Base-by-base conservation (phyloP, 2,888 invertebrate genomes). In the Lymantria monacha region DNA sequence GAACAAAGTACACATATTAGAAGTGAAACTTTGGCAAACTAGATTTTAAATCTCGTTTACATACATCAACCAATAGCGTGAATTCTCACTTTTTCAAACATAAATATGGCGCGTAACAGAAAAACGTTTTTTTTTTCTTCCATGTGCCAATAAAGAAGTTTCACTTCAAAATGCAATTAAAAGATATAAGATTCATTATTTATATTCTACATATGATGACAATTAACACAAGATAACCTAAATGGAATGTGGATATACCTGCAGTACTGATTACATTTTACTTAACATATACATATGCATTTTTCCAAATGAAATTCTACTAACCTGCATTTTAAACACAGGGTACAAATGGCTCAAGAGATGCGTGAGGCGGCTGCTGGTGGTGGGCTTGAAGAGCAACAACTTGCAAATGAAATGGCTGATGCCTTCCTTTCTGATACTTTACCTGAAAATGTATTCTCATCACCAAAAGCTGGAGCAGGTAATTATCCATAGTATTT, bases 281-380 rank as follows among this genome's bases (percentile, higher is more conserved):
- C n/a, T n/a, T 11, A 46, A 40, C 5, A 41, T 41, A 31, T 12
- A 13, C 9, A 2, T 22, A n/a, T 15, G 5, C 30, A 45, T 12
- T 11, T 22, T 15, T 11, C 8, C 7, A 41, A 12, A 9, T 9
- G 3, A 30, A 31, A 0, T 8, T 11, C 11, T 14, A 31, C 41
- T 47, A 48, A 37, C 14, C 30, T n/a, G 14, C 0, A 36, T 30
- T 38, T 51, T 48, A 30, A 46, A 45, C 62, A 14, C 55, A 94
- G 98, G 69, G 93, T 97, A 49, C 99, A 99, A 92, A 98, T 99
- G 97, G 99, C 99, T 0, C 97, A 98, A 79, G 98, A 99, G 89
- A 98, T 99, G 97, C 95, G 98, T 55, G 98, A 98, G 83, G 98
- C 99, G 0, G 99, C 99, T 1, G 87, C 91, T 0, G 90, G 91